These are phyloP conservation scores for Thaumatotibia leucotreta DNA, from an alignment of 1,140 invertebrate species.

Conservation along the genomic window DNA sequence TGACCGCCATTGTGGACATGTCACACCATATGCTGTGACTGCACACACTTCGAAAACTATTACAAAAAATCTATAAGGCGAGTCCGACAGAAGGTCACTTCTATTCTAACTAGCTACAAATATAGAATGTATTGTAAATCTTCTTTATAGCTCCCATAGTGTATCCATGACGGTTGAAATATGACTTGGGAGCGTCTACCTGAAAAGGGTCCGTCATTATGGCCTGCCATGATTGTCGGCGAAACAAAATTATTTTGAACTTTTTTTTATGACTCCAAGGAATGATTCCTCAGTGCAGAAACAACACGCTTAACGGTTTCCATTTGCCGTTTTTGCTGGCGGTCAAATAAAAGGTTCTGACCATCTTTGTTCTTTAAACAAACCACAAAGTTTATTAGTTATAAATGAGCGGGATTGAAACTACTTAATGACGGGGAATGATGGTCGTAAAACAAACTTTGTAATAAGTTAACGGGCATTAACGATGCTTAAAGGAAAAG, in stretches of 20 bases:
- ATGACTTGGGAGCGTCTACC: constrained; percentile 68
- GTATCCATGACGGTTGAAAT: constrained; percentile 64
- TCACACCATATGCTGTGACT: constrained; percentile 59
- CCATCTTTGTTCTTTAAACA: constrained; percentile 28
- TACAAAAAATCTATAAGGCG: constrained; percentile 61
- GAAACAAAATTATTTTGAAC: constrained; percentile 53
- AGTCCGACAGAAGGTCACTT: constrained; percentile 53
- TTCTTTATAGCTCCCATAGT: constrained; percentile 59
- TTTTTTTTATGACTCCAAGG: constrained; percentile 42
- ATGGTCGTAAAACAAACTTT: constrained; percentile 9
- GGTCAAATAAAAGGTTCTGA: constrained; percentile 28
- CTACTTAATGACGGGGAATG: constrained; percentile 8
- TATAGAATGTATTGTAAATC: constrained; percentile 65
- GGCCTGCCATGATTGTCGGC: constrained; percentile 62
- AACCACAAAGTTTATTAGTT: constrained; percentile 21
- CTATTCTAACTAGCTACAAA: constrained; percentile 68
- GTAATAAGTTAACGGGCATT: constrained; percentile 4
- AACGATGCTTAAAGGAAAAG: constrained; percentile 3
- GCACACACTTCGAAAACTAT: constrained; percentile 48
- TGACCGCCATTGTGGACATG: constrained; percentile 56
- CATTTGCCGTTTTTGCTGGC: constrained; percentile 26
- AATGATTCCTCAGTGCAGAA: constrained; percentile 38
- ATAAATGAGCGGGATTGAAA: constrained; percentile 19
- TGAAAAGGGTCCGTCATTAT: constrained; percentile 69
- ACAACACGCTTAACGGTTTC: constrained; percentile 48